These are phyloP conservation scores for Aplocera efformata DNA, from an alignment of 2,888 invertebrate genomes.

Conservation along the genomic window DNA sequence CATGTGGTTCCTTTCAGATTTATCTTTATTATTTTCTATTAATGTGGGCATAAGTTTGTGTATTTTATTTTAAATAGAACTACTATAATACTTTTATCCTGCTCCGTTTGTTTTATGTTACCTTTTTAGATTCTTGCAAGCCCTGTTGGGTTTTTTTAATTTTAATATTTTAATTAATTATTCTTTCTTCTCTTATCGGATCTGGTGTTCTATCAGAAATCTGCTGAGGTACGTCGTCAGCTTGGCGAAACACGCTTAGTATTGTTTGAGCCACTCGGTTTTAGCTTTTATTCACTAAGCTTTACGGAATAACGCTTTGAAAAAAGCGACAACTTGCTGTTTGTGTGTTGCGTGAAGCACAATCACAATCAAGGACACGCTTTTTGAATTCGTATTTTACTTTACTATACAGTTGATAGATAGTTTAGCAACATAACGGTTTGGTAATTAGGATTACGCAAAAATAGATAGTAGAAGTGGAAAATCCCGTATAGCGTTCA, in stretches of 20 bases:
- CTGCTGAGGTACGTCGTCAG: slow-evolving; percentile 75
- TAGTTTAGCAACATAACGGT: slow-evolving; percentile 10
- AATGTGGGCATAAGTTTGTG: too few relatives aligned
- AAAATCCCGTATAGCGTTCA: slow-evolving; percentile 3
- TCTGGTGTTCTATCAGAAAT: slow-evolving; percentile 74
- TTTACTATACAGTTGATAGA: slow-evolving; percentile 7
- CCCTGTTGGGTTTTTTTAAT: slow-evolving; percentile 6
- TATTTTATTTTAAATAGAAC: too few relatives aligned
- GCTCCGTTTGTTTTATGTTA: not conserved
- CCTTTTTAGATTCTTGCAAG: not conserved
- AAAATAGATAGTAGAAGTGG: slow-evolving; percentile 7
- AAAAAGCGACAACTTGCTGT: slow-evolving; percentile 14
- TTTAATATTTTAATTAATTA: slow-evolving; percentile 32
- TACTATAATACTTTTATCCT: too few relatives aligned
- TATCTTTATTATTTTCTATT: too few relatives aligned
- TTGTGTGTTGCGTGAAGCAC: slow-evolving; percentile 30
- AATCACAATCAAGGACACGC: slow-evolving; percentile 28
- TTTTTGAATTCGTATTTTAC: slow-evolving; percentile 21
- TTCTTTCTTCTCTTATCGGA: slow-evolving; percentile 71
- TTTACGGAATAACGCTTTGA: slow-evolving; percentile 53
- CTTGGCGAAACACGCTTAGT: slow-evolving; percentile 62
- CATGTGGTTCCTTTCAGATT: not conserved
- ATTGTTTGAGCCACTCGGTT: slow-evolving; percentile 57
- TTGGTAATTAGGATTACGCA: slow-evolving; percentile 4
- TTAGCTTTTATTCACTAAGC: slow-evolving; percentile 60